Base-by-base conservation (phyloP, 2,888 invertebrate species). In the Thymelicus sylvestris region DNA sequence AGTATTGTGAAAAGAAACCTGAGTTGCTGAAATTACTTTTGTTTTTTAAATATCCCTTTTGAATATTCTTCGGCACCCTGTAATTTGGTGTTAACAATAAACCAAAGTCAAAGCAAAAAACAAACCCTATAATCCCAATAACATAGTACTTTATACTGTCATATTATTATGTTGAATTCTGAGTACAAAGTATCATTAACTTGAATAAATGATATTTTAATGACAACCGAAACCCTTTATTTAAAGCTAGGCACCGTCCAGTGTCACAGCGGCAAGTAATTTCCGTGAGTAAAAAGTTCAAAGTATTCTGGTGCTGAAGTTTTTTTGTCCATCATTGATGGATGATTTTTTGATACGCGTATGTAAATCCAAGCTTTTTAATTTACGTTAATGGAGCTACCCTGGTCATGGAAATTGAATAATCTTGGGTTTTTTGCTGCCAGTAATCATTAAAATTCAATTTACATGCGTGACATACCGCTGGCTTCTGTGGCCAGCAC, bases 361-460 rank as follows among this genome's bases (percentile, higher is more conserved):
- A 68, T 63, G 68, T 68, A 63, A 68, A 68, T 63, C 41, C 50
- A 12, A 60, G 61, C 65, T 67, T 67, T 68, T 63, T 68, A 66
- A 68, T 66, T 61, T 66, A 71, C 73, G 52, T 67, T 68, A 60
- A 71, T 71, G 62, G 66, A 55, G 63, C 15, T n/a, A 38, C 67
- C 67, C 52, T 41, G 60, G 48, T 60, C 15, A 60, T 19, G 67
- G 67, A 67, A 67, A 61, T 61, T 67, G 67, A 61, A 67, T 61
- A 67, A 61, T 67, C 52, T 52, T 61, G 41, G 61, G 41, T 61
- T 67, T 71, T 50, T 71, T 68, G 57, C 48, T 19, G 44, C 57
- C 65, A 66, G 67, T 67, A 67, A 67, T 73, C 73, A 73, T 73
- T 71, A 73, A 71, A 71, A 62, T 71, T 68, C 71, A 73, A 73